These are phyloP conservation scores for Meloidogyne chitwoodi DNA, from an alignment of 1,140 invertebrate species.

Conservation along the genomic window DNA sequence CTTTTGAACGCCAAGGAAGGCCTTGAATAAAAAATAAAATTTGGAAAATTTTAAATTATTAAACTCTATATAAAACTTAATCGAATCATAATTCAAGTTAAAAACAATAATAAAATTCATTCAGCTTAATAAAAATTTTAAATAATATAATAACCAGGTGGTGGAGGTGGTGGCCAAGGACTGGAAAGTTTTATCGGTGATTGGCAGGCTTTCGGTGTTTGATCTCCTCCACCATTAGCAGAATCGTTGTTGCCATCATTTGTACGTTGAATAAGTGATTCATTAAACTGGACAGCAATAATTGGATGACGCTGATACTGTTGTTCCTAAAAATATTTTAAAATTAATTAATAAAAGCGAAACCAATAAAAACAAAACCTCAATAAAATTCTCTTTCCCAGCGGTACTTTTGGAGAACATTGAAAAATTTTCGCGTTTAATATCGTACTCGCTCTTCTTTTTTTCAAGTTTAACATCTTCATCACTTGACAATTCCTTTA, in stretches of 20 bases:
- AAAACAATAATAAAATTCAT: too few relatives aligned
- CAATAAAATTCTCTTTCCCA: too few relatives aligned
- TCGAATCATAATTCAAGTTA: too few relatives aligned
- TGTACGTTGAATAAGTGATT: background rate
- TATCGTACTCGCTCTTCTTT: too few relatives aligned
- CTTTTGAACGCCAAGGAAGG: constrained; percentile 53
- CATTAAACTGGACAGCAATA: background rate
- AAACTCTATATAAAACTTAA: too few relatives aligned
- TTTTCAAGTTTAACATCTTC: constrained; percentile 1
- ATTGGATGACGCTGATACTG: background rate
- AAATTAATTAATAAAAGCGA: background rate
- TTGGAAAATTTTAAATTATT: background rate
- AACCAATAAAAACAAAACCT: too few relatives aligned
- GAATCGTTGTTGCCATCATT: background rate
- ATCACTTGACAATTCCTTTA: constrained; percentile 8
- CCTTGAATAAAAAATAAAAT: background rate
- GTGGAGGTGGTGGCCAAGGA: constrained; percentile 7
- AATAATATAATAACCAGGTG: background rate
- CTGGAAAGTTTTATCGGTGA: constrained; percentile 2
- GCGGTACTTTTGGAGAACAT: too few relatives aligned
- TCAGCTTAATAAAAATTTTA: too few relatives aligned
- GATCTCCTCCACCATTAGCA: constrained; percentile 38
- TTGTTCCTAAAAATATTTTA: background rate
- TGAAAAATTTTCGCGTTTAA: too few relatives aligned
- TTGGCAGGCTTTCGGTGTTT: constrained; percentile 51